Conservation (phyloP, 2,797 vertebrate genomes). For the Sebastes melanostomus region DNA sequence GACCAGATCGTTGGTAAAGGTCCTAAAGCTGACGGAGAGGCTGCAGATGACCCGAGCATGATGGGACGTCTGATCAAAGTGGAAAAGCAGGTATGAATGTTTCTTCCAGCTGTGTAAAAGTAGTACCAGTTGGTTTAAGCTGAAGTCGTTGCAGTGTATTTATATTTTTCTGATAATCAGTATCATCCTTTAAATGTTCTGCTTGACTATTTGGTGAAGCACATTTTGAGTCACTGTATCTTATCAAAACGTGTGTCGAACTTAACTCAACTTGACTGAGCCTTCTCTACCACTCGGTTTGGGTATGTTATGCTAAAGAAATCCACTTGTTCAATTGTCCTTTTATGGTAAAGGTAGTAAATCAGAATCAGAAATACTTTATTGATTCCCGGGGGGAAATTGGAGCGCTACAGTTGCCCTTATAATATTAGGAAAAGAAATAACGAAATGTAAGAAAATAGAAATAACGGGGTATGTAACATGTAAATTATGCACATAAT, state of each 20-base stretch:
- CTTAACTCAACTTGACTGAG: too few relatives aligned
- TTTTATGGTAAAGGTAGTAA: neutral
- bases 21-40: slow-evolving; percentile 84
- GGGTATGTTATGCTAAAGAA: neutral
- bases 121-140: neutral
- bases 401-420: too few relatives aligned
- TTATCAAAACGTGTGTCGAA: too few relatives aligned
- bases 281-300: too few relatives aligned
- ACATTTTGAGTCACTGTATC: too few relatives aligned
- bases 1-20: slow-evolving; percentile 98
- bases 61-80: slow-evolving; percentile 96
- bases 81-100: slow-evolving; percentile 91
- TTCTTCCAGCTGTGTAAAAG: neutral
- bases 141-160: neutral
- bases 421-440: too few relatives aligned
- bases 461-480: too few relatives aligned
- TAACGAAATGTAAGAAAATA: too few relatives aligned
- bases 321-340: neutral
- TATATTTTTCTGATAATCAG: neutral
- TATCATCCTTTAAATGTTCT: neutral
- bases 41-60: slow-evolving; percentile 94
- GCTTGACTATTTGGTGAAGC: too few relatives aligned
- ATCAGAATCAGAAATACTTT: too few relatives aligned
- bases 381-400: too few relatives aligned
- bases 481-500: too few relatives aligned